Evolutionary conservation across 1,140 invertebrate species (phyloP).

Genomic region (Neuroterus valhalla): DNA sequence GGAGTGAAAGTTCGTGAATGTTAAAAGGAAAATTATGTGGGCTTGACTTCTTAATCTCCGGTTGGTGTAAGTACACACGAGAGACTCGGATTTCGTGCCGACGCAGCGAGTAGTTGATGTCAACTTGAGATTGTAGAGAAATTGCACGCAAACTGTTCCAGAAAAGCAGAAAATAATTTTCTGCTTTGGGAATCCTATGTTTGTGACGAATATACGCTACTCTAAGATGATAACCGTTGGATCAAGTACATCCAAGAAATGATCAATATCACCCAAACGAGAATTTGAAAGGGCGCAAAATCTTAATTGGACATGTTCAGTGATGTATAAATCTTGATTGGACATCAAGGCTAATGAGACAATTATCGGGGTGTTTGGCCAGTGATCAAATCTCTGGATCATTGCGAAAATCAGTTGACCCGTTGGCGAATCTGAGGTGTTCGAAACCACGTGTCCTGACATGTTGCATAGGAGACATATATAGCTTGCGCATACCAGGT

Average conservation of each 20-base stretch:
- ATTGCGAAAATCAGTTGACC: constrained; percentile 62
- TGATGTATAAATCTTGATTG: constrained; percentile 32
- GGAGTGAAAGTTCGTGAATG: constrained; percentile 22
- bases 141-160: constrained; percentile 45
- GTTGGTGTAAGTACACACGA: constrained; percentile 38
- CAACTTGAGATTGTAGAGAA: constrained; percentile 42
- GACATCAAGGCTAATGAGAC: constrained; percentile 38
- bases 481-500: constrained; percentile 58
- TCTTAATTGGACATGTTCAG: constrained; percentile 15
- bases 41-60: constrained; percentile 24
- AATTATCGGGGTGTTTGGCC: constrained; percentile 41
- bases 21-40: constrained; percentile 30
- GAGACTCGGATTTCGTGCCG: constrained; percentile 51
- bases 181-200: background rate
- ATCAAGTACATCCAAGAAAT: too few species aligned
- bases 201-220: background rate
- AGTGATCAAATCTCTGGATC: constrained; percentile 39
- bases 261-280: too few species aligned
- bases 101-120: constrained; percentile 46
- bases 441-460: constrained; percentile 68
- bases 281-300: too few species aligned
- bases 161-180: constrained; percentile 33
- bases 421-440: constrained; percentile 63
- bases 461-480: constrained; percentile 67
- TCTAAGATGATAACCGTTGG: too few species aligned